A percentile compares a stretch with the other conserved stretches of the same genome.
Conservation (phyloP, 2,888 invertebrate species). For the Pyrrhosoma nymphula region DNA sequence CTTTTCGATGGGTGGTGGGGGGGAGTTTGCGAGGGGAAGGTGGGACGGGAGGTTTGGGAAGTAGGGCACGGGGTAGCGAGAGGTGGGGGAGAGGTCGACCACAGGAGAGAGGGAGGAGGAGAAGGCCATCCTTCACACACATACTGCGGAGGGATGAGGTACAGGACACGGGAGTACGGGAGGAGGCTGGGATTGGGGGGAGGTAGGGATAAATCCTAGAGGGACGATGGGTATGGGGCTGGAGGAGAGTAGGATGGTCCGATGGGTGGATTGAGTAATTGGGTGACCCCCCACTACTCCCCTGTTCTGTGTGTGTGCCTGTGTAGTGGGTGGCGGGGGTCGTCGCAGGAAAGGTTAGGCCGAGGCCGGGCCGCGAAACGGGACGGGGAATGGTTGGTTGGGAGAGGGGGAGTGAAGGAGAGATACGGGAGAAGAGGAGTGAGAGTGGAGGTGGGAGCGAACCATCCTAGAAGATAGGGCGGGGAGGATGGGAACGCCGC, state of each 20-base stretch:
- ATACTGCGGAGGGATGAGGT: background rate
- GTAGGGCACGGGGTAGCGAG: background rate
- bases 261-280: background rate
- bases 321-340: background rate
- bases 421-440: background rate
- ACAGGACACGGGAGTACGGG: background rate
- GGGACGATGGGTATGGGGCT: background rate
- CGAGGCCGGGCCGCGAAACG: background rate
- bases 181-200: background rate
- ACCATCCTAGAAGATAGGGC: conserved; percentile 5
- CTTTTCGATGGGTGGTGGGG: background rate
- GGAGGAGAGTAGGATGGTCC: background rate
- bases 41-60: background rate
- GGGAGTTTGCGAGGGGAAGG: background rate
- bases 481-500: background rate
- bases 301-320: background rate
- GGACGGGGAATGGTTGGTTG: background rate
- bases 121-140: no score
- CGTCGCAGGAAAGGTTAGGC: background rate
- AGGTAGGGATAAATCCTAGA: background rate
- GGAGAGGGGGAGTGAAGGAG: background rate
- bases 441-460: background rate
- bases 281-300: background rate
- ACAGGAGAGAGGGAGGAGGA: background rate
- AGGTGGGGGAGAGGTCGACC: background rate